Base-by-base conservation (phyloP, 2,888 invertebrate genomes). In the Dryocosmus kuriphilus region DNA sequence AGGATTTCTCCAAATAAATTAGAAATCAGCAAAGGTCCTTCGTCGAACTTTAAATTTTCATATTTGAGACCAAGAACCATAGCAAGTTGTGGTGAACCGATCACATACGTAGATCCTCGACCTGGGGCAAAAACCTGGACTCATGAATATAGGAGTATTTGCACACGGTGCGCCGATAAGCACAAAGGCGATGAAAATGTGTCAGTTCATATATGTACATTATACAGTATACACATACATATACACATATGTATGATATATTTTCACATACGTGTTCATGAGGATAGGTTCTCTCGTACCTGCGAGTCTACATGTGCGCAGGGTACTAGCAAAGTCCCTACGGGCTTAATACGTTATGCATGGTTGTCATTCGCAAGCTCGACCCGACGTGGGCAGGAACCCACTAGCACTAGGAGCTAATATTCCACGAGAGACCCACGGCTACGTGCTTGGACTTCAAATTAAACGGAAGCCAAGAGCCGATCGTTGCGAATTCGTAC, bases 281-380 rank as follows among this genome's bases (percentile, higher is more conserved):
- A 46, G 46, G 32, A 60, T 30, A 65, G 60, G 74, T 60, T 32
- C 46, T 30, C 46, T 30, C 46, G 67, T 67, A 67, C 30, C 67
- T 74, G 76, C 22, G 73, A 79, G 51, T 73, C 60, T 77, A 61
- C 71, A 79, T 67, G 81, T 79, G 85, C 81, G 80, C 80, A 77
- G 77, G 76, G 80, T 80, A 83, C 80, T 80, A 83, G 85, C 77
- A 84, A 86, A 87, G 86, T 86, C 87, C 89, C 90, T 79, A 80
- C 84, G 89, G 90, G 89, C 88, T 90, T 90, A 89, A 91, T 90
- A 90, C 89, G 85, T 90, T 90, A 90, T 91, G 90, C 90, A 90
- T 87, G 89, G 85, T 88, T 85, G 88, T 87, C 86, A 86, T 83
- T 87, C 87, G 86, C 85, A 79, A 85, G 86, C 87, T 84, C 85